A percentile compares a stretch with the other conserved stretches of the same genome.
These are phyloP conservation scores for Xylota sylvarum DNA, from an alignment of 2,888 invertebrate genomes.

Conservation along the genomic window DNA sequence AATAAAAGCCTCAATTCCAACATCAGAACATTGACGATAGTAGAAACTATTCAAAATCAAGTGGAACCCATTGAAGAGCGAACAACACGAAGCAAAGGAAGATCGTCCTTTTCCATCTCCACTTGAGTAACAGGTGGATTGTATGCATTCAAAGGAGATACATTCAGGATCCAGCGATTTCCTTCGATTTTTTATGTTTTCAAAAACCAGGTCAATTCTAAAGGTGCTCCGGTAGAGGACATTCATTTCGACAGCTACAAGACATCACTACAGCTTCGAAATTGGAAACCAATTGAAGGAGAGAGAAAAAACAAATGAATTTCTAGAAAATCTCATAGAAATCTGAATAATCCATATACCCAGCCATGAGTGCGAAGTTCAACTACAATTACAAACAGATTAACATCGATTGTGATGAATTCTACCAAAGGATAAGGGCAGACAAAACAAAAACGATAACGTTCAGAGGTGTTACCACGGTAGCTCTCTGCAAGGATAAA, in stretches of 20 bases:
- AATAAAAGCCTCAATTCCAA: slow-evolving; percentile 33
- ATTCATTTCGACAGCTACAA: slow-evolving; percentile 29
- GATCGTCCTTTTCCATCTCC: slow-evolving; percentile 34
- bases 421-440: background rate
- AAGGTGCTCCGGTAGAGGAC: slow-evolving; percentile 29
- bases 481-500: slow-evolving; percentile 35
- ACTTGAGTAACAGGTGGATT: slow-evolving; percentile 18
- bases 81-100: slow-evolving; percentile 20
- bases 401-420: slow-evolving; percentile 62
- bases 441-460: background rate
- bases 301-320: background rate
- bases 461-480: slow-evolving; percentile 58
- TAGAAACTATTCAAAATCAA: slow-evolving; percentile 42
- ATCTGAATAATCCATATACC: slow-evolving; percentile 54
- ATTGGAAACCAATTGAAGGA: slow-evolving; percentile 32
- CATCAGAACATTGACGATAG: slow-evolving; percentile 9
- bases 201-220: slow-evolving; percentile 47
- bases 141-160: background rate
- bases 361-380: slow-evolving; percentile 29
- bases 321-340: slow-evolving; percentile 44
- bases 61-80: slow-evolving; percentile 48
- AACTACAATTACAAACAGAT: slow-evolving; percentile 74
- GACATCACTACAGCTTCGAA: background rate
- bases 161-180: background rate
- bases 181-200: background rate